Base-by-base conservation (phyloP, 2,888 invertebrate genomes). In the Oligia strigilis region DNA sequence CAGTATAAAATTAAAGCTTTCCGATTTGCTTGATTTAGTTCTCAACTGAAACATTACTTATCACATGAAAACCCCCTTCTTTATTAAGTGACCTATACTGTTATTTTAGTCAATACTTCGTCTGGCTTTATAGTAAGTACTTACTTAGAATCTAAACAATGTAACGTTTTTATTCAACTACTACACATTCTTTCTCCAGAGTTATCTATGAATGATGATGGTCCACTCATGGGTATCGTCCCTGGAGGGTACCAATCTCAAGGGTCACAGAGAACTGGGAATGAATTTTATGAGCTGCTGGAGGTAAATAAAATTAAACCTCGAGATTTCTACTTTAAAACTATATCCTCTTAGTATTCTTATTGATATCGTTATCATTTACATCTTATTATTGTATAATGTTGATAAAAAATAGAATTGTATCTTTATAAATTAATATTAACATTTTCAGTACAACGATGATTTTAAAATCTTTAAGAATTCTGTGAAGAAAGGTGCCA, bases 381-480 rank as follows among this genome's bases (percentile, higher is more conserved):
- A 58, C 6, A 58, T 36, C 14, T 23, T 36, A 14, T 17, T 58
- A 23, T 11, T 72, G 14, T 43, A n/a, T 49, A n/a, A 52, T 13
- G 19, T 13, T 71, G 6, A 14, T 52, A 14, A 71, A 29, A 52
- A 23, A 13, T 60, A 1, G 1, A n/a, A 69, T 14, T 43, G 0
- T 17, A 4, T 65, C 5, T 36, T 40, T 49, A 6, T 40, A 29
- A 55, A 46, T 46, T 78, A 17, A 80, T 72, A 55, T 40, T 43
- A 13, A 6, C 72, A 58, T 65, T 95, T 94, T 76, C 92, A 96
- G 96, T 88, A 92, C 36, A 94, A 92, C 87, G 89, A 92, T 73
- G 81, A 92, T 77, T 94, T 93, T 40, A 90, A 90, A 83, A 84
- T 77, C 19, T 93, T 96, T 23, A 90, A 90, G 14, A 83, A 86